phyloP scores from a whole-genome alignment of 2,797 vertebrate genomes.

The Pachyuromys duprasi region DNA sequence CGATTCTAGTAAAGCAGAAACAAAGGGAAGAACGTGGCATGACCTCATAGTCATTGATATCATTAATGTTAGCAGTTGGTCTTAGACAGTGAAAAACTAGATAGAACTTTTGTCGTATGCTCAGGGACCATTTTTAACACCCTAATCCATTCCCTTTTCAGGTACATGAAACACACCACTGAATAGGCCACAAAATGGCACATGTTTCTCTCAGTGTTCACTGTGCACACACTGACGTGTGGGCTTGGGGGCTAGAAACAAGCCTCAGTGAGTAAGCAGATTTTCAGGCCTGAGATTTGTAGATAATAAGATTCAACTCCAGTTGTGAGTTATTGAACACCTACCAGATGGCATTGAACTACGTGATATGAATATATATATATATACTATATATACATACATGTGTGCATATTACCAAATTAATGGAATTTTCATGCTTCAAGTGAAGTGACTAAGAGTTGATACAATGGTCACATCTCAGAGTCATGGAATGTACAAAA shows the following conservation, averaged over 20 bases:
- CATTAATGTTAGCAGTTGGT: not conserved
- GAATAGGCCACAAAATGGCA: not conserved
- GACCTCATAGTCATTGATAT: not conserved
- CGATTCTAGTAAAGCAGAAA: not conserved
- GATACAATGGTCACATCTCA: not conserved
- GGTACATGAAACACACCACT: not conserved
- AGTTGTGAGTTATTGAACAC: conserved; percentile 21
- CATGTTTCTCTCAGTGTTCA: conserved; percentile 37
- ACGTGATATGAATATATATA: not conserved
- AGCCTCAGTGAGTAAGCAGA: not conserved
- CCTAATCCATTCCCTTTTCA: not conserved
- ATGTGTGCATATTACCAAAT: not conserved
- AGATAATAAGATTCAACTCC: conserved; percentile 19
- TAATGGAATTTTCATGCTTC: conserved; percentile 46
- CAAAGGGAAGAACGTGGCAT: not conserved
- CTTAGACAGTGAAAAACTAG: not conserved
- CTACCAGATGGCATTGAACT: conserved; percentile 11
- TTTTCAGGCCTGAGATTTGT: conserved; percentile 5
- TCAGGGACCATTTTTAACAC: not conserved
- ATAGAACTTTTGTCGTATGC: not conserved
- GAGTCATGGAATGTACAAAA: not conserved
- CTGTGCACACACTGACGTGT: not conserved
- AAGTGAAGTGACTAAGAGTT: conserved; percentile 33
- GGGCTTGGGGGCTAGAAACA: not conserved
- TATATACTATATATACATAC: not conserved